phyloP scores from a whole-genome alignment of 2,797 vertebrate species.

The Gadopsis bispinosus region DNA sequence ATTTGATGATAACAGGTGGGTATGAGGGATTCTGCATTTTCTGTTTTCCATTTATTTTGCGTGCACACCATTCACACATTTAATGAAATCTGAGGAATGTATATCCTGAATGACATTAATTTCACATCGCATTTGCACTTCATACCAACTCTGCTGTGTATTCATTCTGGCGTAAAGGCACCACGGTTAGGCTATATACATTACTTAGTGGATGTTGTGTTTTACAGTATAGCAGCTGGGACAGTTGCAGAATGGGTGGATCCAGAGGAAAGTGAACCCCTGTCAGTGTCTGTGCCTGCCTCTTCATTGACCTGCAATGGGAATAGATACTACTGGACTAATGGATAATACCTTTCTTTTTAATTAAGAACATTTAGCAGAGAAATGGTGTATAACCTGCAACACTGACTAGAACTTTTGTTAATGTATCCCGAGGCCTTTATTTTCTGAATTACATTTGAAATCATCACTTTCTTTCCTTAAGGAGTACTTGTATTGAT shows the following conservation, averaged over 20 bases:
- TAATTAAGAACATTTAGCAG: not conserved
- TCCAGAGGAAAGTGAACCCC: not conserved
- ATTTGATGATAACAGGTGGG: not conserved
- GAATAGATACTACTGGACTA: not conserved
- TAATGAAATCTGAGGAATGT: not conserved
- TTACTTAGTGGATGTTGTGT: not conserved
- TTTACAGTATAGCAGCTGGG: not conserved
- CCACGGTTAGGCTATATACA: rapidly evolving
- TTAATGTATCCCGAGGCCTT: not conserved
- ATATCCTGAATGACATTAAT: not conserved
- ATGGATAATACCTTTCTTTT: not conserved
- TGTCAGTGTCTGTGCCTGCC: not conserved
- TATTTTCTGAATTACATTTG: not conserved
- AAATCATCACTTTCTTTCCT: not conserved
- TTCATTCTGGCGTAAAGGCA: not conserved
- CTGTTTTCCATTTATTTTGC: not conserved
- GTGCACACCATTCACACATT: not conserved
- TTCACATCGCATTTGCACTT: not conserved
- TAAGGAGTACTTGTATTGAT: not conserved
- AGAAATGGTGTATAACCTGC: no score
- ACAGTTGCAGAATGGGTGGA: constrained; percentile 1
- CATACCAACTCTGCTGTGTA: not conserved
- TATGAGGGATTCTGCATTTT: not conserved
- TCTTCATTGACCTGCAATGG: not conserved
- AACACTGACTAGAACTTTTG: not conserved